phyloP scores from a whole-genome alignment of 2,113 vertebrate genomes.

The Hemibagrus wyckioides region DNA sequence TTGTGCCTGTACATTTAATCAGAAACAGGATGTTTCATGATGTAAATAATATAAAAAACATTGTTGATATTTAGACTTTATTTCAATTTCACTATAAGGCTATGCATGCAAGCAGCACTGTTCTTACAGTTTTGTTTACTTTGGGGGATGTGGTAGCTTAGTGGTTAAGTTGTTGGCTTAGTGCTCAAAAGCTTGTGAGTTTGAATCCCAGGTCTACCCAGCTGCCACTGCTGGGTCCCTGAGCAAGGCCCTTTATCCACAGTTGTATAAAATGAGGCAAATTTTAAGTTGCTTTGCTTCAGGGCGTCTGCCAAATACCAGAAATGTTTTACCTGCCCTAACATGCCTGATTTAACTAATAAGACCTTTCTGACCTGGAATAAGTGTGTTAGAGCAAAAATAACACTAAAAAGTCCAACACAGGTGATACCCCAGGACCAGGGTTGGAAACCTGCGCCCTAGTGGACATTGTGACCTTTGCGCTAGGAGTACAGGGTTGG shows the following conservation, averaged over 20 bases:
- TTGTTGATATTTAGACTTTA: not conserved
- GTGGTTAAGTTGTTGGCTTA: too few relatives aligned
- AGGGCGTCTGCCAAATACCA: too few relatives aligned
- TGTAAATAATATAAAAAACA: not conserved
- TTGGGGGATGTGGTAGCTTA: too few relatives aligned
- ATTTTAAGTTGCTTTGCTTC: too few relatives aligned
- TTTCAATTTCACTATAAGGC: too few relatives aligned
- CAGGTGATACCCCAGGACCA: not conserved
- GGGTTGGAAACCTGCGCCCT: not conserved
- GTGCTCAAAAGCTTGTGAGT: too few relatives aligned
- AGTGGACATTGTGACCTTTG: not conserved
- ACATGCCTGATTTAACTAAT: not conserved
- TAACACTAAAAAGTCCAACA: not conserved
- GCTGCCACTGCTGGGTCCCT: too few relatives aligned
- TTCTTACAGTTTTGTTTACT: too few relatives aligned
- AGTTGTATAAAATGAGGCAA: too few relatives aligned
- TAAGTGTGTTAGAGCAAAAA: not conserved
- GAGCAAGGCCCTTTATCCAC: too few relatives aligned
- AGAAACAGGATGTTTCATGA: not conserved
- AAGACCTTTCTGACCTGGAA: not conserved
- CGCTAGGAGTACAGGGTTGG: not conserved
- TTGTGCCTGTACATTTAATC: not conserved
- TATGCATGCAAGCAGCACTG: too few relatives aligned
- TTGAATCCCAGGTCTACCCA: too few relatives aligned
- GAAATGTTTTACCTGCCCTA: not conserved